Base-by-base conservation (phyloP, 2,797 vertebrate genomes). In the Gastrophryne carolinensis region DNA sequence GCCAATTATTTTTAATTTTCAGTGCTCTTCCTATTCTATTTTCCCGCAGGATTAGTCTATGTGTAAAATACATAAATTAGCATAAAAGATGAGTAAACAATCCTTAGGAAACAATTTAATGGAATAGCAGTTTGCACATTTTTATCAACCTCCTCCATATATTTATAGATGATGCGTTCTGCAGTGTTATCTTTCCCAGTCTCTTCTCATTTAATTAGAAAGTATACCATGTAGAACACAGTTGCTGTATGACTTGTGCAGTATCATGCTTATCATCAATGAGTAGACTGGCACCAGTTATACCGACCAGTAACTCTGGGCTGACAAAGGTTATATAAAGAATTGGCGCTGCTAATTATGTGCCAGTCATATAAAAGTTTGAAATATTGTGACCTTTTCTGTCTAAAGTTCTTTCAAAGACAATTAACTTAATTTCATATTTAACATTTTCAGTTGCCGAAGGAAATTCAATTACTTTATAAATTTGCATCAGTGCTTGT, bases 1-100 rank as follows among this genome's bases (percentile, higher is more conserved):
- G 66, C 57, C 58, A 64, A 64, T 77, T 70, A 63, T 71, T 70
- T 63, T 47, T 56, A 23, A 47, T 71, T 71, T 77, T 71, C 50
- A 49, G 54, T 71, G 21, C 35, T 71, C 70, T 70, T 54, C 27
- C 15, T 21, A 11, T 71, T 44, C 44, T 57, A 4, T 47, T 71
- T 68, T 49, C 74, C 44, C 60, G 7, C 19, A 58, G 57, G 66
- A 70, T 2, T 27, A 13, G 29, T 44, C 3, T 47, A 57, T 64
- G 58, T 26, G 49, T 35, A 70, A 63, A 70, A 77, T 62, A 44
- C 21, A 77, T 60, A 67, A 26, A 77, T 71, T 70, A 64, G 58
- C 74, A 77, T 77, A 77, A 57, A 47, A 71, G 34, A 77, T 64
- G 30, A 70, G 34, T 50, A 77, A 77, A 67, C 72, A 67, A 67